Conservation (phyloP, 1,140 invertebrate genomes). For the Centruroides vittatus region DNA sequence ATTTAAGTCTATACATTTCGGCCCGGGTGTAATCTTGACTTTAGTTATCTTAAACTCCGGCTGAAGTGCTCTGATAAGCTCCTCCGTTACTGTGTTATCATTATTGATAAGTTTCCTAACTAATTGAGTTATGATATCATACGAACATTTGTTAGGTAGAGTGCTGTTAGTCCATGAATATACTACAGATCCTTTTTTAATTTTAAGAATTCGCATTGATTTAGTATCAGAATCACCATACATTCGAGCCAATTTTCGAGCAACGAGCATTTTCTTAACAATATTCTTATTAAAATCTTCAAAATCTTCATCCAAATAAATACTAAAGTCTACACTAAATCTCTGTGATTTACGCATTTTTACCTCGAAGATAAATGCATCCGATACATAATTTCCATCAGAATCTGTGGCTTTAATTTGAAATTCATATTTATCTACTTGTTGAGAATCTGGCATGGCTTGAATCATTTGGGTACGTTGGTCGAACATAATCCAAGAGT, state of each 20-base stretch:
- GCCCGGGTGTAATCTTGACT: constrained; percentile 49
- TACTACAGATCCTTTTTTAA: constrained; percentile 34
- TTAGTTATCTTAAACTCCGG: constrained; percentile 60
- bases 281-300: constrained; percentile 53
- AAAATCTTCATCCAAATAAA: constrained; percentile 57
- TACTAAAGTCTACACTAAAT: constrained; percentile 44
- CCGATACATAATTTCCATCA: constrained; percentile 38
- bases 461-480: constrained; percentile 75
- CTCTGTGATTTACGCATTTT: constrained; percentile 31
- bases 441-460: constrained; percentile 52
- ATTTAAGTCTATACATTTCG: constrained; percentile 46
- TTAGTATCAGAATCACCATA: constrained; percentile 57
- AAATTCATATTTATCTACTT: constrained; percentile 57
- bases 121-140: constrained; percentile 51
- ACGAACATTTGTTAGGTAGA: constrained; percentile 53
- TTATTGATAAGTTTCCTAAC: constrained; percentile 41
- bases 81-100: constrained; percentile 34
- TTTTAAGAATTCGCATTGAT: constrained; percentile 48
- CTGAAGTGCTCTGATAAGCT: constrained; percentile 53
- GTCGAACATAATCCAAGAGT: constrained; percentile 79
- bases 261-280: constrained; percentile 41
- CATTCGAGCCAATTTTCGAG: constrained; percentile 55
- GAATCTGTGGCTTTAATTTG: constrained; percentile 51
- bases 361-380: constrained; percentile 62
- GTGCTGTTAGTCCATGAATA: constrained; percentile 67